These are phyloP conservation scores for Eupsittula cactorum DNA, from an alignment of 2,113 vertebrate genomes.

Conservation along the genomic window DNA sequence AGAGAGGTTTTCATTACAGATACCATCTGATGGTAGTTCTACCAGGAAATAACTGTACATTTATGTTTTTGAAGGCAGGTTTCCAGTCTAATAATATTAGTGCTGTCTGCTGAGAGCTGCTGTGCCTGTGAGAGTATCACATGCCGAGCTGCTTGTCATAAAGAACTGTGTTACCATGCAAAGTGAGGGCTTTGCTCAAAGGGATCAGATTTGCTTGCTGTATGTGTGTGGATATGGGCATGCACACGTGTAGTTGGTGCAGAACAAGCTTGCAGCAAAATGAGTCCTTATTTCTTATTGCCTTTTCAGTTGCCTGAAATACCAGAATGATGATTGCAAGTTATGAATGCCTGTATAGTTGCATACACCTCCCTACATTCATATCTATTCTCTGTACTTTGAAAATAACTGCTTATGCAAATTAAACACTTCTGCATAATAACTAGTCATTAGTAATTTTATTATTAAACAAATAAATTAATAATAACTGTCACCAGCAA, in stretches of 20 bases:
- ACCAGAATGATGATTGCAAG: neutral
- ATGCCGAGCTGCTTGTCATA: neutral
- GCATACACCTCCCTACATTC: neutral
- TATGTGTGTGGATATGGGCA: rapidly evolving
- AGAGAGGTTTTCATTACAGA: conserved; percentile 8
- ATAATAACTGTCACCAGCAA: neutral
- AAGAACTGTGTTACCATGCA: neutral
- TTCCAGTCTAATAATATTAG: neutral
- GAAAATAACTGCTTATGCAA: neutral
- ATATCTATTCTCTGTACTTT: neutral
- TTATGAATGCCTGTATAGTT: neutral
- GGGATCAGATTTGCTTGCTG: rapidly evolving
- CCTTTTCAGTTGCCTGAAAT: neutral
- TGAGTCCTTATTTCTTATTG: neutral
- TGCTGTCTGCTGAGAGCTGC: neutral
- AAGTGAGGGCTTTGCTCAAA: neutral
- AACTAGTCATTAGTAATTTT: neutral
- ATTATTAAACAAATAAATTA: neutral
- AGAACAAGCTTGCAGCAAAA: neutral
- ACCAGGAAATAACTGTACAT: neutral
- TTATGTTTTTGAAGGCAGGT: neutral
- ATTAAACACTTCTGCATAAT: neutral
- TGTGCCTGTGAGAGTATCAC: neutral
- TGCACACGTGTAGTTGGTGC: rapidly evolving
- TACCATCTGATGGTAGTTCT: neutral